These are phyloP conservation scores for Meda fulgida DNA, from an alignment of 2,797 vertebrate genomes.

Conservation along the genomic window DNA sequence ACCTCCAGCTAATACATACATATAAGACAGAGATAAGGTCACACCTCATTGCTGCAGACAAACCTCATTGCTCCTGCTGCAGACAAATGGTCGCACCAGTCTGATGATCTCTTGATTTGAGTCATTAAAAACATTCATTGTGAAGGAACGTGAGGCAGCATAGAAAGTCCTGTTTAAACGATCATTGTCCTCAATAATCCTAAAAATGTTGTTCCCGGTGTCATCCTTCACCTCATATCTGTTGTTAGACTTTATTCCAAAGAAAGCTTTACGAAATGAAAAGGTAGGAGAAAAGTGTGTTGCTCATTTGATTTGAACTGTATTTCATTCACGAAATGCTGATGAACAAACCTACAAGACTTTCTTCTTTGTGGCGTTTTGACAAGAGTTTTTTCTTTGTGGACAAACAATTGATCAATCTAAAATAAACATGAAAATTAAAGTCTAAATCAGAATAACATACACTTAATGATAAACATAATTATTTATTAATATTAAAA, in stretches of 20 bases:
- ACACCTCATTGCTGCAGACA: background rate
- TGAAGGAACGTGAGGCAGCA: background rate
- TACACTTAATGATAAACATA: background rate
- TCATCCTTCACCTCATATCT: conserved; percentile 17
- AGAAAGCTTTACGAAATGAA: background rate
- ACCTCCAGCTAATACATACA: conserved; percentile 11
- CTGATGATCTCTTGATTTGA: conserved; percentile 16
- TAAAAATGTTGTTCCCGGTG: background rate
- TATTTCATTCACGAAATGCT: background rate
- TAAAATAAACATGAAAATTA: background rate
- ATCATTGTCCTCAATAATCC: background rate
- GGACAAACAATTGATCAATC: conserved; percentile 17
- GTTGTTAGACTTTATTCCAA: background rate
- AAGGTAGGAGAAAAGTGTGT: background rate
- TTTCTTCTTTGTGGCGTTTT: no score
- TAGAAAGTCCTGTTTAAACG: background rate
- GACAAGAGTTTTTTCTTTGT: background rate
- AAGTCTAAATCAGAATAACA: background rate
- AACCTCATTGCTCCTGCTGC: no score
- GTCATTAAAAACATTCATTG: background rate
- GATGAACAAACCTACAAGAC: background rate
- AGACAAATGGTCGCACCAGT: conserved; percentile 1
- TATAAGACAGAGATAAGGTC: background rate
- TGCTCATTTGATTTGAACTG: background rate
- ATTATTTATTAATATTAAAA: background rate